Evolutionary conservation across 1,140 invertebrate genomes (phyloP), one percentile per base, ranked within the genome.

Genomic region (Colletes gigas): DNA sequence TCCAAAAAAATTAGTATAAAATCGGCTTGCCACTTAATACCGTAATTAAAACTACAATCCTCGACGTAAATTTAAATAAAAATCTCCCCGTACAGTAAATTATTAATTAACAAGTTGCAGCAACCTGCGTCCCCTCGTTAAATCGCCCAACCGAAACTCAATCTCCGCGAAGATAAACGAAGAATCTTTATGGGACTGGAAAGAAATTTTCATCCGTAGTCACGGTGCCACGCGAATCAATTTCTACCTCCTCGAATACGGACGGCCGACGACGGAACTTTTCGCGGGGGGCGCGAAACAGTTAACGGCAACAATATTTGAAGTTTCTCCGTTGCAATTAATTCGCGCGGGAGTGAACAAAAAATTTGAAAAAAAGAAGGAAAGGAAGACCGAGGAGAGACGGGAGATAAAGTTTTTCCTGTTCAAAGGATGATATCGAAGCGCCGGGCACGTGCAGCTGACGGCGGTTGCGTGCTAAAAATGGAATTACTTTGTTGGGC

Each of bases 391-490:
- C 5, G 6, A 19, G 30, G n/a, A 6, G 17, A 9, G 9, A 59
- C 17, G 57, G 14, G 8, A 10, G 59, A 30, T 15, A 54, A 65
- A 74, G 60, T 57, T 83, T 83, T 70, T 44, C 50, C 54, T 78
- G 50, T 83, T 57, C 30, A 74, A 55, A 44, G 54, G 17, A 62
- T 59, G 83, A 84, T 79, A 83, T 84, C 57, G 57, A 79, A 19
- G 66, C 30, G 75, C 54, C 63, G 39, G 78, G 71, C 82, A 72
- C 82, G 47, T 83, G 66, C 76, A 62, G 39, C 76, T 17, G 77
- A 59, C 70, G 69, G 71, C 50, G 72, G 81, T 54, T 62, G 82
- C 67, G 78, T 72, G 84, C 72, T 85, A 84, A 85, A 85, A 85
- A 83, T 66, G 60, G 68, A 84, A 85, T 85, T 85, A 85, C 82